These are phyloP conservation scores for Chalcosyrphus nemorum DNA, from an alignment of 2,888 invertebrate genomes.

Conservation along the genomic window DNA sequence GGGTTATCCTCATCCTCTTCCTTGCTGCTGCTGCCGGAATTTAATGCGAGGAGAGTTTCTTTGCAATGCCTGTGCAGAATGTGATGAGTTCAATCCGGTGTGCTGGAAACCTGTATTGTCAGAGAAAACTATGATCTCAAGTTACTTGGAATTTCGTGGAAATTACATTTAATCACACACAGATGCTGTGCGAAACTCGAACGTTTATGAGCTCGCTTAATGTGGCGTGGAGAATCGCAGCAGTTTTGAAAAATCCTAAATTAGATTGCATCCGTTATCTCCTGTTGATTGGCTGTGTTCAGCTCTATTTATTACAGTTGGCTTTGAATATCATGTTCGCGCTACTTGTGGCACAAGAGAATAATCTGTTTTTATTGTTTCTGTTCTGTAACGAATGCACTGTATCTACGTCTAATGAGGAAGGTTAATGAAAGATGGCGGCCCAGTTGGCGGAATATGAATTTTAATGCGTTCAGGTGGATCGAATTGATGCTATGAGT, in stretches of 20 bases:
- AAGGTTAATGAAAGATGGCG: background rate
- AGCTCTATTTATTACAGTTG: constrained; percentile 30
- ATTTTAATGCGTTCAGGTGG: background rate
- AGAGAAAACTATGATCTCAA: constrained; percentile 31
- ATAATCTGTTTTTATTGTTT: background rate
- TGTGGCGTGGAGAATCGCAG: constrained; percentile 15
- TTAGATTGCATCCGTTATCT: constrained; percentile 48
- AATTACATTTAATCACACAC: constrained; percentile 36
- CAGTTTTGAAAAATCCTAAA: constrained; percentile 28
- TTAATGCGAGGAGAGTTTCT: background rate
- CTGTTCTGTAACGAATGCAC: background rate
- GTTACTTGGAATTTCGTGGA: constrained; percentile 33
- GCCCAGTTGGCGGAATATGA: background rate
- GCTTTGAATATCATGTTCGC: constrained; percentile 10
- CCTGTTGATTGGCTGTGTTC: constrained; percentile 37
- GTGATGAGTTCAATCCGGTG: constrained; percentile 4
- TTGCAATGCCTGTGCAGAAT: too few relatives aligned
- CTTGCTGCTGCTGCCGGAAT: background rate
- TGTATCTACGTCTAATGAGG: constrained; percentile 6
- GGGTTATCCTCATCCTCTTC: background rate
- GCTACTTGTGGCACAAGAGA: background rate
- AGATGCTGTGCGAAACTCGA: constrained; percentile 24
- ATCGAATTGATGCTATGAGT: background rate
- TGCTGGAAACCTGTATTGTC: constrained; percentile 7
- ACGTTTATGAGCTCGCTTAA: constrained; percentile 13